A percentile compares a stretch with the other conserved stretches of the same genome.
phyloP scores from a whole-genome alignment of 2,888 invertebrate species.

The Sinelater perroti region DNA sequence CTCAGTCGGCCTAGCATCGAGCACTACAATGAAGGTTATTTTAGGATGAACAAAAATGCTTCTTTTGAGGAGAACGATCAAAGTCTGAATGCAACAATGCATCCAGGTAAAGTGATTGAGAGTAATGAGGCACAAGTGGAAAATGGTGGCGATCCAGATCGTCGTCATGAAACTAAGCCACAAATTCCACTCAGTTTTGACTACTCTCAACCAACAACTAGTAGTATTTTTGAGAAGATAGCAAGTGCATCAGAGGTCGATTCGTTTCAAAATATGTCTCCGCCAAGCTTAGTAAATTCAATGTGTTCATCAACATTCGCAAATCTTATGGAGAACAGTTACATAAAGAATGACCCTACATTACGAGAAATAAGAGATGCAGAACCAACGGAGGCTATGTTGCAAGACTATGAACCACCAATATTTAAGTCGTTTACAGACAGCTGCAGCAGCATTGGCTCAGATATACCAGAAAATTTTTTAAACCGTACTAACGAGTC shows the following conservation, averaged over 20 bases:
- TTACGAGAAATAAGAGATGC: conserved; percentile 58
- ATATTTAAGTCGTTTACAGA: conserved; percentile 56
- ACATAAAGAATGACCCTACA: conserved; percentile 58
- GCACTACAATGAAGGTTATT: conserved; percentile 50
- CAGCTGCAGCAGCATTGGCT: conserved; percentile 56
- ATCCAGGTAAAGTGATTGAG: background rate
- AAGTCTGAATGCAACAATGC: too few relatives aligned
- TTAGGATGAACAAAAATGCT: conserved; percentile 20
- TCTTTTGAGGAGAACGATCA: too few relatives aligned
- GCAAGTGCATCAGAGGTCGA: conserved; percentile 62
- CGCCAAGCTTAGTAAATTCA: conserved; percentile 70
- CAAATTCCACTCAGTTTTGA: conserved; percentile 55
- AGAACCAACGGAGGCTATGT: conserved; percentile 53
- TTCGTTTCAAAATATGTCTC: conserved; percentile 63
- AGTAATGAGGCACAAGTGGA: background rate
- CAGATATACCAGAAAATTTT: conserved; percentile 56
- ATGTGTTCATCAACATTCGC: conserved; percentile 60
- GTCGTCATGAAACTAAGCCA: background rate
- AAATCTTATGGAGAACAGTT: conserved; percentile 60
- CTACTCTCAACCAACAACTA: conserved; percentile 53
- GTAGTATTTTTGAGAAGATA: conserved; percentile 56
- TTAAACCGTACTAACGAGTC: conserved; percentile 50
- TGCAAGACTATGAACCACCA: conserved; percentile 55
- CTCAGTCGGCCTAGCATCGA: conserved; percentile 69
- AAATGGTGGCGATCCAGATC: background rate